Conservation (phyloP, 2,113 vertebrate species). For the Lontra canadensis region DNA sequence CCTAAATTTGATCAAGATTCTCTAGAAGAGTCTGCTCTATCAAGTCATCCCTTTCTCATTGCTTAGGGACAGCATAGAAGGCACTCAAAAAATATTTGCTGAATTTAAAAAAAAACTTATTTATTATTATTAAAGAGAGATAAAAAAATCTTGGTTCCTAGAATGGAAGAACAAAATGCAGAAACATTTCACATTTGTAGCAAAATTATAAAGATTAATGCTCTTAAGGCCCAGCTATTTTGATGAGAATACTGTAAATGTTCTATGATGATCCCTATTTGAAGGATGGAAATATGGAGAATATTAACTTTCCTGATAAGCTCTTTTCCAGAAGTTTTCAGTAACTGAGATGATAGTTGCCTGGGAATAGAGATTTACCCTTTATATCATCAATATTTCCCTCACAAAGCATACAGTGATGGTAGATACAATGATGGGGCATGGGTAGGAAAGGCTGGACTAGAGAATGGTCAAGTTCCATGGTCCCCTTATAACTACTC, state of each 20-base stretch:
- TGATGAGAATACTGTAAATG: neutral
- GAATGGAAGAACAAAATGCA: neutral
- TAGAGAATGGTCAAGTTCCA: neutral
- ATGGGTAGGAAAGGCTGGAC: neutral
- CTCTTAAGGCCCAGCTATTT: neutral
- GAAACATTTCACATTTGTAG: neutral
- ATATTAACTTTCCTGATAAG: neutral
- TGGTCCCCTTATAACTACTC: neutral
- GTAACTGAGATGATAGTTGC: neutral
- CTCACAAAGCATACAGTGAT: neutral
- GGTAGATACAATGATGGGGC: neutral
- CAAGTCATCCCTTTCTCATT: neutral
- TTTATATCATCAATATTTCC: neutral
- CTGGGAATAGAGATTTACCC: neutral
- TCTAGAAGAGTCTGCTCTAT: neutral
- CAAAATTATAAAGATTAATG: neutral
- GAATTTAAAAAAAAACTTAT: neutral
- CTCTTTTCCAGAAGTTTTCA: neutral
- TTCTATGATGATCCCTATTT: neutral
- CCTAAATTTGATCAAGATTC: neutral
- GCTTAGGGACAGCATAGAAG: neutral
- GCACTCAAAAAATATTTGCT: neutral
- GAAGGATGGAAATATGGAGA: fast-evolving
- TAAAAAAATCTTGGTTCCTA: neutral
- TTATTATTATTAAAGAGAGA: neutral